Evolutionary conservation across 2,888 invertebrate genomes (phyloP).

Genomic region (Melolontha melolontha): DNA sequence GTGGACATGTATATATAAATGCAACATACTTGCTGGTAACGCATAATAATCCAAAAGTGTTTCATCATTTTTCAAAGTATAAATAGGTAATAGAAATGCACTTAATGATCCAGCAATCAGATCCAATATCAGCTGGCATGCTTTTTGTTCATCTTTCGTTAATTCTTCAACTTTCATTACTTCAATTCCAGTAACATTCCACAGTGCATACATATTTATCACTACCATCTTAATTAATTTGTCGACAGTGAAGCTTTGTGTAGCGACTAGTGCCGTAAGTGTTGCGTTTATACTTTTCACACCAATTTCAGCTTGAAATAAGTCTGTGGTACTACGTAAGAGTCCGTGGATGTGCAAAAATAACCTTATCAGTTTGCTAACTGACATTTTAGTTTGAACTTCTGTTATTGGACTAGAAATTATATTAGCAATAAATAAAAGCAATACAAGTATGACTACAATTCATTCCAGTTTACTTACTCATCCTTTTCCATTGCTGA

Average conservation of each 20-base stretch:
- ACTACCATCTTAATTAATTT: slow-evolving; percentile 82
- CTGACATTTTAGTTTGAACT: slow-evolving; percentile 71
- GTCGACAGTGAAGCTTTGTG: slow-evolving; percentile 81
- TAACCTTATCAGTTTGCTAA: slow-evolving; percentile 70
- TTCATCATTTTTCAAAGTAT: slow-evolving; percentile 75
- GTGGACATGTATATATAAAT: too few species aligned
- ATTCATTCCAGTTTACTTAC: slow-evolving; percentile 55
- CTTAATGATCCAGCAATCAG: slow-evolving; percentile 76
- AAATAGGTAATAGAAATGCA: slow-evolving; percentile 77
- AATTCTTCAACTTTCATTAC: slow-evolving; percentile 66
- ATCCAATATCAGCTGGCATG: slow-evolving; percentile 71
- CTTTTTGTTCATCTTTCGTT: slow-evolving; percentile 70
- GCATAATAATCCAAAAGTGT: slow-evolving; percentile 74
- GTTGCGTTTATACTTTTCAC: slow-evolving; percentile 77
- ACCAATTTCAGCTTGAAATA: slow-evolving; percentile 72
- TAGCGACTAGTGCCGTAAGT: slow-evolving; percentile 81
- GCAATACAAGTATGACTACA: not conserved
- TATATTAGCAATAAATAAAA: not conserved
- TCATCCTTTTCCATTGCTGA: slow-evolving; percentile 68
- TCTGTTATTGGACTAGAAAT: slow-evolving; percentile 64
- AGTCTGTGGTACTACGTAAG: slow-evolving; percentile 67
- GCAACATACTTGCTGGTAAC: slow-evolving; percentile 74
- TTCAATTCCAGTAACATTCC: slow-evolving; percentile 69
- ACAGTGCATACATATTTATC: slow-evolving; percentile 80
- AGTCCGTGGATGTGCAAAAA: slow-evolving; percentile 75